These are phyloP conservation scores for Diaphora mendica DNA, from an alignment of 2,888 invertebrate species.

Conservation along the genomic window DNA sequence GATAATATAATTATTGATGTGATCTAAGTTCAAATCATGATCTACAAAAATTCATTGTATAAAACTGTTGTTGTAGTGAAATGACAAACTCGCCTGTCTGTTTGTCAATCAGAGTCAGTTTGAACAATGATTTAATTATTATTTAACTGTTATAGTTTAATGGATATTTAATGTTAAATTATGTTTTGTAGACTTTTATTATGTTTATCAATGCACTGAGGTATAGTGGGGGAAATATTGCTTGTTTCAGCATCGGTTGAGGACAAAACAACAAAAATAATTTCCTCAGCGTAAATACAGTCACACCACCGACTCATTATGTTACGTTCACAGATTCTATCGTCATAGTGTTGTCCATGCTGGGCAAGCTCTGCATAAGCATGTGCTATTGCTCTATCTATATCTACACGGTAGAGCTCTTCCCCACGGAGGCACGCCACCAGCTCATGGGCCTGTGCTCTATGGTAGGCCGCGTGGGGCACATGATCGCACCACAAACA, in stretches of 20 bases:
- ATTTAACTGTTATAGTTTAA: neutral
- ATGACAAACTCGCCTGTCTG: neutral
- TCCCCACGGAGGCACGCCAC: slow-evolving; percentile 87
- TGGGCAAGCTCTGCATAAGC: slow-evolving; percentile 87
- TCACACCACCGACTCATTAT: neutral
- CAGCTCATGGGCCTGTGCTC: slow-evolving; percentile 86
- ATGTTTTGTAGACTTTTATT: neutral
- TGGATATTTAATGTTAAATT: neutral
- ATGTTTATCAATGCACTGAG: neutral
- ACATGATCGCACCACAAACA: slow-evolving; percentile 88
- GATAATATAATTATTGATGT: neutral
- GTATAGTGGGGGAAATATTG: neutral
- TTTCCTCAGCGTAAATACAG: neutral
- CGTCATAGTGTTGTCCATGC: slow-evolving; percentile 56
- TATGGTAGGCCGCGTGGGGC: slow-evolving; percentile 87
- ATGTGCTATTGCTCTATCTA: slow-evolving; percentile 87
- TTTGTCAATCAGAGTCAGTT: neutral
- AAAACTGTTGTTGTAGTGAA: neutral
- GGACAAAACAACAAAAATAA: neutral
- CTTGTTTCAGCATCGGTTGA: neutral
- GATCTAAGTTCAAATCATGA: neutral
- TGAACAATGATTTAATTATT: neutral
- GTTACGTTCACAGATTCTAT: slow-evolving; percentile 13
- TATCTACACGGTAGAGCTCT: slow-evolving; percentile 88
- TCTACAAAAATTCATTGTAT: neutral